phyloP scores from a whole-genome alignment of 35 echinoderm and acorn worm genomes.

The Strongylocentrotus purpuratus region DNA sequence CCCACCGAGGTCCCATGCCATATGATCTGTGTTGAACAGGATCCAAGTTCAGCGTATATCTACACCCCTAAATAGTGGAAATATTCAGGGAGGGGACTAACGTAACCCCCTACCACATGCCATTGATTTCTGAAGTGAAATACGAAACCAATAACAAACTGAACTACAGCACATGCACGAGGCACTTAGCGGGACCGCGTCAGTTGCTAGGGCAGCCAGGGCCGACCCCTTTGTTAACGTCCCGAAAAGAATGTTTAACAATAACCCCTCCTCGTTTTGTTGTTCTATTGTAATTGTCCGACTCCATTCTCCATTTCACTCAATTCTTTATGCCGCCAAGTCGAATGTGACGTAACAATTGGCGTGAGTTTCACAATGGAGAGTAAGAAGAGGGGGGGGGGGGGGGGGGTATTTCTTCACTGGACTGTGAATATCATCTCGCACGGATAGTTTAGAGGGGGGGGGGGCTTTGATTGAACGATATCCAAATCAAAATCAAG shows the following conservation, averaged over 20 bases:
- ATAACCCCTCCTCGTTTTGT: conserved; percentile 30
- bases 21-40: neutral
- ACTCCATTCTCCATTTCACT: neutral
- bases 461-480: neutral
- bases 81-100: neutral
- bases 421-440: too few species aligned
- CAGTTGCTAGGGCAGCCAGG: neutral
- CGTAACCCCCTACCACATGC: neutral
- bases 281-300: conserved; percentile 7
- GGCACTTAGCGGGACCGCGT: neutral
- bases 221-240: neutral
- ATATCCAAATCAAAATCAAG: too few species aligned
- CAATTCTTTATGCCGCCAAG: neutral
- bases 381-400: neutral
- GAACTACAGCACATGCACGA: neutral
- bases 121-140: neutral
- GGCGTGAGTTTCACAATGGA: neutral
- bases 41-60: neutral
- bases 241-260: conserved; percentile 27
- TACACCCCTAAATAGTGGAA: neutral
- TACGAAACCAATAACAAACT: neutral
- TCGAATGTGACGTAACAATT: conserved; percentile 7
- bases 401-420: too few species aligned
- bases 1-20: neutral
- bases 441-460: too few species aligned